Evolutionary conservation across 2,113 vertebrate genomes (phyloP).

Genomic region (Scomber scombrus): DNA sequence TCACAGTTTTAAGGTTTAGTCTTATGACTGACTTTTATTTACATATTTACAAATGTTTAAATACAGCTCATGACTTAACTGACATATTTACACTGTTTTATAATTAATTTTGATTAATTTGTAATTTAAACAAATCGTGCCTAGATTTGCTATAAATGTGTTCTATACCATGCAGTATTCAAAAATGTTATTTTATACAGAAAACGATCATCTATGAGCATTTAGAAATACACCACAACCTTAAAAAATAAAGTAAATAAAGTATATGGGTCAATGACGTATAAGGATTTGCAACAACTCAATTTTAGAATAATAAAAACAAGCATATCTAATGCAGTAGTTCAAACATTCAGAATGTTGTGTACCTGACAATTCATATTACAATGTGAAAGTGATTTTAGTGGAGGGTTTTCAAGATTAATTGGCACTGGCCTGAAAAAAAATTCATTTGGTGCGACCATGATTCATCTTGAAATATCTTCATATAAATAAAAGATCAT

Average conservation of each 20-base stretch:
- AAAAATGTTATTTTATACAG: not conserved
- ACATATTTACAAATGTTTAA: not conserved
- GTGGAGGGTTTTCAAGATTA: too few species aligned
- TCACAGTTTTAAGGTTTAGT: not conserved
- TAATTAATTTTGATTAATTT: not conserved
- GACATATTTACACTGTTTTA: not conserved
- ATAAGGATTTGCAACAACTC: too few species aligned
- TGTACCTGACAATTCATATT: too few species aligned
- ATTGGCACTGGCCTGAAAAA: too few species aligned
- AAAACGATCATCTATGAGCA: not conserved
- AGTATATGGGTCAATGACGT: not conserved
- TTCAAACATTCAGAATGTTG: too few species aligned
- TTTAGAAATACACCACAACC: constrained; percentile 9
- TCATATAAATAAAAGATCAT: too few species aligned
- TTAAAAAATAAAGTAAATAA: not conserved
- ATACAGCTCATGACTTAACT: not conserved
- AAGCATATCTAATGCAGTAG: too few species aligned
- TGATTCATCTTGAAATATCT: too few species aligned
- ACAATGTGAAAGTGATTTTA: too few species aligned
- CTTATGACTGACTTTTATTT: not conserved
- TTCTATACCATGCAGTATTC: not conserved
- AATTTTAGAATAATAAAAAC: too few species aligned
- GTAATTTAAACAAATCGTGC: not conserved
- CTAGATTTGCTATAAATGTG: not conserved
- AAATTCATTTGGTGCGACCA: too few species aligned